These are phyloP conservation scores for Pygoscelis adeliae DNA, from an alignment of 2,113 vertebrate genomes.

Conservation along the genomic window DNA sequence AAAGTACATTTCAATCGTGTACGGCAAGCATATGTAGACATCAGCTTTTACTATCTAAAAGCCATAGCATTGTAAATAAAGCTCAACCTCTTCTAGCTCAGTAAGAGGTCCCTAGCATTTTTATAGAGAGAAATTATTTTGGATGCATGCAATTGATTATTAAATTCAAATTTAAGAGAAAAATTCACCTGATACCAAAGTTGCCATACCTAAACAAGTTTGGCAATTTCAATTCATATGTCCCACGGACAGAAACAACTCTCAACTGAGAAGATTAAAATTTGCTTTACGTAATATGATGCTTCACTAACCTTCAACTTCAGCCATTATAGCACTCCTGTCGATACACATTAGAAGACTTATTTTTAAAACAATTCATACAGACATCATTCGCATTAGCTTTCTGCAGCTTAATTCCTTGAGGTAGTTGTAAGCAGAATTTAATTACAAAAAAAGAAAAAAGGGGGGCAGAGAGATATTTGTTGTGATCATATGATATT, in stretches of 20 bases:
- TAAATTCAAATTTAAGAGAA: not conserved
- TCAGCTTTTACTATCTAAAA: not conserved
- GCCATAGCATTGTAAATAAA: not conserved
- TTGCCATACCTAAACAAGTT: not conserved
- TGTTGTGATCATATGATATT: not conserved
- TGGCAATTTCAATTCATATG: not conserved
- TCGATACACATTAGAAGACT: not conserved
- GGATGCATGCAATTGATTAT: not conserved
- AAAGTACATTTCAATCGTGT: fast-evolving
- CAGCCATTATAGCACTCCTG: not conserved
- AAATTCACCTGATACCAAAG: not conserved
- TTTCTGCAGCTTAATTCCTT: not conserved
- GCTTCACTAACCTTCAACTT: not conserved
- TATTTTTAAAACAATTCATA: not conserved
- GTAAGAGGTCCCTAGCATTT: not conserved
- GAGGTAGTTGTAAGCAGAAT: not conserved
- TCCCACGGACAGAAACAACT: not conserved
- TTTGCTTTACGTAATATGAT: not conserved
- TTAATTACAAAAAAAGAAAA: not conserved
- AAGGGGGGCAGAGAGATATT: fast-evolving
- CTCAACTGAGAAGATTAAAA: not conserved
- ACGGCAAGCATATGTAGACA: not conserved
- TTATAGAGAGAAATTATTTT: not conserved
- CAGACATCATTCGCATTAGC: not conserved
- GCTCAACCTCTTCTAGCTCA: not conserved